phyloP scores from a whole-genome alignment of 2,113 vertebrate species.

The Tylochromis polylepis region DNA sequence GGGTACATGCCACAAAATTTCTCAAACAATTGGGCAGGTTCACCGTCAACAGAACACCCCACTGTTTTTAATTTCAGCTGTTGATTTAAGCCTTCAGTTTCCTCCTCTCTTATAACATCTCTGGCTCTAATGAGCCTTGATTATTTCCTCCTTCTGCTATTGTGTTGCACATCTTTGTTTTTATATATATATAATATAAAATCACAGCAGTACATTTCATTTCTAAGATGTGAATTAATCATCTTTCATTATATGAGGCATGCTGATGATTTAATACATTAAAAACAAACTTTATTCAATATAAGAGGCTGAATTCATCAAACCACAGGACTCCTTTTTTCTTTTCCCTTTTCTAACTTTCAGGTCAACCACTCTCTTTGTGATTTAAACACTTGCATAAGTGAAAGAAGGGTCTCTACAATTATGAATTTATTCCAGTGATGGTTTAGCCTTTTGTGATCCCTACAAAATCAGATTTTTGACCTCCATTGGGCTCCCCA shows the following conservation, averaged over 20 bases:
- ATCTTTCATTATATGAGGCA: not conserved
- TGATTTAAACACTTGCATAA: not conserved
- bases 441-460: not conserved
- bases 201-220: constrained; percentile 1
- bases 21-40: not conserved
- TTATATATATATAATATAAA: not conserved
- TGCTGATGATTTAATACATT: not conserved
- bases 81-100: not conserved
- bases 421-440: not conserved
- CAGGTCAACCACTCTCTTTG: not conserved
- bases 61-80: not conserved
- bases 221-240: constrained; percentile 1
- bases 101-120: not conserved
- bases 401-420: not conserved
- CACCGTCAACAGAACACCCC: not conserved
- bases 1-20: not conserved
- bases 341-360: not conserved
- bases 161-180: not conserved
- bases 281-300: not conserved
- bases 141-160: constrained; percentile 2
- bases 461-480: not conserved
- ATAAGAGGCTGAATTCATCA: not conserved
- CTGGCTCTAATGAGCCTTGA: constrained; percentile 3
- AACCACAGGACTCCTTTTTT: not conserved
- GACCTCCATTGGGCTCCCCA: not conserved